phyloP scores from a whole-genome alignment of 2,113 vertebrate species.

The Lamprotornis superbus region DNA sequence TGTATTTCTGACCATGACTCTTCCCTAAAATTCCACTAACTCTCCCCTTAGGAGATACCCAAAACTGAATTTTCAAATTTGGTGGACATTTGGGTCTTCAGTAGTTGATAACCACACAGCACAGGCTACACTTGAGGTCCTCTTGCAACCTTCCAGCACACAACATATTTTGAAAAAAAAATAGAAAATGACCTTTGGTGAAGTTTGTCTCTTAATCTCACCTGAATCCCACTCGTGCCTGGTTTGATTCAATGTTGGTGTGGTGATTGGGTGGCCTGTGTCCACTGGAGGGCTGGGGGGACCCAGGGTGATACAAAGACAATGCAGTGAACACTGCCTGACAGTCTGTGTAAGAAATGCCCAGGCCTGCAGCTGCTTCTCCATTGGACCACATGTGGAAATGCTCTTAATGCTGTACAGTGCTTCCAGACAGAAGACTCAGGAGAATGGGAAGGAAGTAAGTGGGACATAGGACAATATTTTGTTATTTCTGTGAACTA shows the following conservation, averaged over 20 bases:
- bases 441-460: neutral
- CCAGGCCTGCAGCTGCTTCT: neutral
- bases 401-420: rapidly evolving
- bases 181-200: neutral
- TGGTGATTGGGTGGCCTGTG: neutral
- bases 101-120: neutral
- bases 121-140: rapidly evolving
- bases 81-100: neutral
- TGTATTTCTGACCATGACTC: neutral
- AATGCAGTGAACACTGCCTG: rapidly evolving
- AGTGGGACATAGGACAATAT: neutral
- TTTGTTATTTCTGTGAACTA: neutral
- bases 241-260: rapidly evolving
- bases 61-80: neutral
- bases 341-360: neutral
- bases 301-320: neutral
- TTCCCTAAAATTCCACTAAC: neutral
- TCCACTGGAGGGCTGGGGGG: rapidly evolving
- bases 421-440: neutral
- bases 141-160: neutral
- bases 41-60: neutral
- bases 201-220: neutral
- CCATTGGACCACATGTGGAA: rapidly evolving
- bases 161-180: neutral
- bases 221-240: neutral